Percentiles rank a stretch among this genome's conserved stretches.
phyloP scores from a whole-genome alignment of 2,113 vertebrate genomes.

The Coturnix japonica region DNA sequence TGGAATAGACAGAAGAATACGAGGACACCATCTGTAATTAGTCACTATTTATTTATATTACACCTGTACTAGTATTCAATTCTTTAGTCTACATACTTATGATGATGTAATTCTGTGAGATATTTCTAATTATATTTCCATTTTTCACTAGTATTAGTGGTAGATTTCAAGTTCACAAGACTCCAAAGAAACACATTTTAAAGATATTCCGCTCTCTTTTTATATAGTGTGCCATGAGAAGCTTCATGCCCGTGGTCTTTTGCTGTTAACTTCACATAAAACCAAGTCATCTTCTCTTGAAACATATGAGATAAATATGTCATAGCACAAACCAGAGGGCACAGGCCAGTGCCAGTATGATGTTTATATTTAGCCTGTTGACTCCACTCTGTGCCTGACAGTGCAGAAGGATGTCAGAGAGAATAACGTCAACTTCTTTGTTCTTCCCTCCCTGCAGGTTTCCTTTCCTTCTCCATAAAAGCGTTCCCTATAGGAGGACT shows the following conservation, averaged over 20 bases:
- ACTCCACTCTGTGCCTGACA: background rate
- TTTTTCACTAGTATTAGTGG: background rate
- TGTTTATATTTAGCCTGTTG: background rate
- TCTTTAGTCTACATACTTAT: accelerated
- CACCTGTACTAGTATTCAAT: background rate
- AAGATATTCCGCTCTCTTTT: accelerated
- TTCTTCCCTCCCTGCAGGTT: background rate
- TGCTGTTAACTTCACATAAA: background rate
- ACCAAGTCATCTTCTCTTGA: background rate
- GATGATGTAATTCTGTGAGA: background rate
- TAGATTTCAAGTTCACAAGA: background rate
- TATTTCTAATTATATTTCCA: background rate
- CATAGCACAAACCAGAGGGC: background rate
- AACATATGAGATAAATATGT: background rate
- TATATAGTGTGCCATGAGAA: background rate
- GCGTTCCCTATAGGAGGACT: background rate
- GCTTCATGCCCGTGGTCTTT: background rate
- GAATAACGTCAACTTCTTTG: background rate
- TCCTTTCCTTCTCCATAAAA: background rate
- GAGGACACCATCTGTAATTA: background rate
- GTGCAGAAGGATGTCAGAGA: background rate
- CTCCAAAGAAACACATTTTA: background rate
- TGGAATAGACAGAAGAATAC: background rate
- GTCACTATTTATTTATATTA: background rate
- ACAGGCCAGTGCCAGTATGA: background rate